Conservation (phyloP, 2,797 vertebrate genomes). For the Streptopelia turtur region DNA sequence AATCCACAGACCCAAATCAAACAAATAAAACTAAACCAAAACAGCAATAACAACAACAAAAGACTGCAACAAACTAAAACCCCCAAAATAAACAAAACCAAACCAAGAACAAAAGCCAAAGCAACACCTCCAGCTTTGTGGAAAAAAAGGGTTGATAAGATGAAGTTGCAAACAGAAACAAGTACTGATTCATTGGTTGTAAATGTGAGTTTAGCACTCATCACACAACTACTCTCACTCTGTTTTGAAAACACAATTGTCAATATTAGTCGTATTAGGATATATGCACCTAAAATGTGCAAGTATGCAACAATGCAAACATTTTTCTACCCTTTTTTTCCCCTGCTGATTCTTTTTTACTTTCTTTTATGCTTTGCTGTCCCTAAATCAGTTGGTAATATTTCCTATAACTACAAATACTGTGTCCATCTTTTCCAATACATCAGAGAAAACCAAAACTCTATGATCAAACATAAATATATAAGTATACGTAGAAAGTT, state of each 20-base stretch:
- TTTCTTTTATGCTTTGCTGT: background rate
- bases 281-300: background rate
- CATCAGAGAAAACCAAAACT: background rate
- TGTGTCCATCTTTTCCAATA: background rate
- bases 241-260: background rate
- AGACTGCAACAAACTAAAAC: too few relatives aligned
- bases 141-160: background rate
- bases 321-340: background rate
- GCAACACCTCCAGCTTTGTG: background rate
- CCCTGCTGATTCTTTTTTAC: background rate
- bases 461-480: background rate
- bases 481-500: background rate
- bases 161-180: background rate
- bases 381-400: background rate
- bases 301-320: background rate
- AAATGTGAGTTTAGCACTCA: background rate
- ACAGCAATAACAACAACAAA: background rate
- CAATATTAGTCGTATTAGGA: background rate
- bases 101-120: background rate
- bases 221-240: background rate
- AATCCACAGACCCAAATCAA: fast-evolving
- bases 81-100: background rate
- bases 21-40: background rate
- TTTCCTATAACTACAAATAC: background rate
- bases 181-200: background rate